Evolutionary conservation across 2,888 invertebrate genomes (phyloP).

Genomic region (Trichacis sp.): DNA sequence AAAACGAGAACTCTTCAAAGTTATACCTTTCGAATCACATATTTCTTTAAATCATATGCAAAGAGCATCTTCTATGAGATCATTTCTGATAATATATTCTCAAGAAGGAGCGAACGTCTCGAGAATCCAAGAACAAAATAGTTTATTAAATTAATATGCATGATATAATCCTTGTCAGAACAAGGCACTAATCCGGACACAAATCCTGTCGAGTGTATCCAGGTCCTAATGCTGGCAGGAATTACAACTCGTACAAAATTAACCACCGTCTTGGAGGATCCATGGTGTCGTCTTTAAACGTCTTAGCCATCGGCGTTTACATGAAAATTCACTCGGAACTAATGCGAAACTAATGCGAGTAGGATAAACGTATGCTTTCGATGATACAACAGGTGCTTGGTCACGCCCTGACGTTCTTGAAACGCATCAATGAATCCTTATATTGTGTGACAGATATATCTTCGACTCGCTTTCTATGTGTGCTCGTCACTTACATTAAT

Average conservation of each 20-base stretch:
- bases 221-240: conserved; percentile 54
- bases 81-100: too few species aligned
- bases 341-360: conserved; percentile 60
- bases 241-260: conserved; percentile 67
- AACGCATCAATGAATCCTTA: conserved; percentile 18
- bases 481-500: not conserved
- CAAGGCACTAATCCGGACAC: conserved; percentile 54
- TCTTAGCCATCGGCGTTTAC: conserved; percentile 50
- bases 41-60: too few species aligned
- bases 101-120: too few species aligned
- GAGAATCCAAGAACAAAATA: too few species aligned
- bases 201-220: conserved; percentile 50
- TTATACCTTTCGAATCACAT: too few species aligned
- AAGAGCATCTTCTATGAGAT: too few species aligned
- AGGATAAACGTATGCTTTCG: conserved; percentile 37
- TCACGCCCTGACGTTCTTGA: conserved; percentile 15
- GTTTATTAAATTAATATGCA: too few species aligned
- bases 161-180: conserved; percentile 67
- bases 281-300: conserved; percentile 22
- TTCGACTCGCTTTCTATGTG: not conserved
- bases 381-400: conserved; percentile 55
- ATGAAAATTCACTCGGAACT: conserved; percentile 65
- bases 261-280: conserved; percentile 56
- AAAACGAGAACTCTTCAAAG: too few species aligned
- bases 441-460: conserved; percentile 4